phyloP scores from a whole-genome alignment of 1,140 invertebrate species.

The Trachymyrmex septentrionalis region DNA sequence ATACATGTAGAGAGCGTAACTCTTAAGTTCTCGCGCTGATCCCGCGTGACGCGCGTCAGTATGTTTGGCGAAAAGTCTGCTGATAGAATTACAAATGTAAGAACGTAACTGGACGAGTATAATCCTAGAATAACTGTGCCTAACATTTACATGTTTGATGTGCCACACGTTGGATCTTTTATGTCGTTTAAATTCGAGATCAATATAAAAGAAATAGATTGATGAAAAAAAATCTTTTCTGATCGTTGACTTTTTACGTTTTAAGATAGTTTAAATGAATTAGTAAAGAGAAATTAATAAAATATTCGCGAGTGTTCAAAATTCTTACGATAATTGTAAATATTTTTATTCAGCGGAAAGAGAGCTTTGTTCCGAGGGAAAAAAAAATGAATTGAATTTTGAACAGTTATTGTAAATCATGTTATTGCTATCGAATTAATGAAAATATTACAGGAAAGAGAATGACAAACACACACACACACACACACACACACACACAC shows the following conservation, averaged over 20 bases:
- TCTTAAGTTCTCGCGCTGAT: constrained; percentile 52
- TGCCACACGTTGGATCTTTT: neutral
- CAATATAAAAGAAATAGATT: neutral
- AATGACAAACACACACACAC: neutral
- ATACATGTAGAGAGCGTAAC: constrained; percentile 34
- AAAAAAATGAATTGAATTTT: too few species aligned
- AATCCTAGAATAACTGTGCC: neutral
- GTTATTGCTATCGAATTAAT: constrained; percentile 9
- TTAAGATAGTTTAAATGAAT: neutral
- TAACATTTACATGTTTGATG: neutral
- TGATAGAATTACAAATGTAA: neutral
- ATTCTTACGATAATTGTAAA: neutral
- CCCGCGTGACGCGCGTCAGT: constrained; percentile 60
- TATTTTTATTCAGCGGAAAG: neutral
- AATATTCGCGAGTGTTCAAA: neutral
- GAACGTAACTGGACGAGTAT: constrained; percentile 15
- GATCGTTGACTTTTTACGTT: neutral
- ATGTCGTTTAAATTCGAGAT: neutral
- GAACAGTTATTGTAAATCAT: neutral
- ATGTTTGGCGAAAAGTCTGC: constrained; percentile 56
- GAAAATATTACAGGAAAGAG: neutral
- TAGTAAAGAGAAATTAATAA: neutral
- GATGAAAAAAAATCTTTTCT: neutral
- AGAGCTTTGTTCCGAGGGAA: neutral
- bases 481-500: too few species aligned